A percentile compares a stretch with the other conserved stretches of the same genome.
phyloP scores from a whole-genome alignment of 2,888 invertebrate genomes.

The Apantesis nais region DNA sequence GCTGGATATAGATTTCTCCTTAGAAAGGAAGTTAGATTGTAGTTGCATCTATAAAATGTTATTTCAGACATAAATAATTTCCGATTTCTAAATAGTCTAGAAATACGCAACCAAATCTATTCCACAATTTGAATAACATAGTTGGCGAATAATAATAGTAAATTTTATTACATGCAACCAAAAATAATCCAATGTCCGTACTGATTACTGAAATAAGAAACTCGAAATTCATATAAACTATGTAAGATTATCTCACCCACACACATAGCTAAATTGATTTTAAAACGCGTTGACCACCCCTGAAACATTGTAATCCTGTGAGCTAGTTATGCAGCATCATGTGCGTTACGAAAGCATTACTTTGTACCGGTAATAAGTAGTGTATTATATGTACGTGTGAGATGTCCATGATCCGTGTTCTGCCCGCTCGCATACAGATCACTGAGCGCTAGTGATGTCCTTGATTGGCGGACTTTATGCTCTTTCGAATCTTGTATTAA shows the following conservation, averaged over 20 bases:
- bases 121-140: background rate
- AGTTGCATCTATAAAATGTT: background rate
- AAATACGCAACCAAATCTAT: too few species aligned
- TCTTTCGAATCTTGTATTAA: background rate
- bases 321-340: conserved; percentile 56
- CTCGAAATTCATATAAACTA: conserved; percentile 16
- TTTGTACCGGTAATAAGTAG: conserved; percentile 55
- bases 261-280: conserved; percentile 39
- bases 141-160: background rate
- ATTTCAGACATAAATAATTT: background rate
- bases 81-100: background rate
- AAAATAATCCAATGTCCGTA: background rate
- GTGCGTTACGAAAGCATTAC: conserved; percentile 52
- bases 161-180: background rate
- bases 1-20: too few species aligned
- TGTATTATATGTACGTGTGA: conserved; percentile 56
- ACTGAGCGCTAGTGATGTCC: conserved; percentile 38
- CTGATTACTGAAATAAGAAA: conserved; percentile 7
- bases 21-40: too few species aligned
- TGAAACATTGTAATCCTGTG: conserved; percentile 41
- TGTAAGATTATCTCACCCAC: conserved; percentile 23
- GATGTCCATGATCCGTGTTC: conserved; percentile 51
- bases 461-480: background rate
- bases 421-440: conserved; percentile 59
- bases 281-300: conserved; percentile 42